These are phyloP conservation scores for Oikopleura dioica DNA, from an alignment of 23 tunicate genomes.

Conservation along the genomic window DNA sequence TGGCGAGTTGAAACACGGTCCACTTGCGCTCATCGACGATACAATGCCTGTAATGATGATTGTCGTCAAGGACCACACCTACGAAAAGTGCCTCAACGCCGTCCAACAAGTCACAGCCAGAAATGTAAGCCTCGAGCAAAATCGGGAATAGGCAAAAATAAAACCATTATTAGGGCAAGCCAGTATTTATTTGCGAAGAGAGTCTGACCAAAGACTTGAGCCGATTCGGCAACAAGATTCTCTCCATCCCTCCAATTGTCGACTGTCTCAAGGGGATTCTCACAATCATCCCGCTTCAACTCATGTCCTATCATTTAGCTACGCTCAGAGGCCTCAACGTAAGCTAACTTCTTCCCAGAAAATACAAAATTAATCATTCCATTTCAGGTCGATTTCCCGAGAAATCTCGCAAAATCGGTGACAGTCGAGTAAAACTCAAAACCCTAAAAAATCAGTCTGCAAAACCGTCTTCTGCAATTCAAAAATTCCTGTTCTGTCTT, in stretches of 20 bases:
- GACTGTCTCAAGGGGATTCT: constrained; percentile 87
- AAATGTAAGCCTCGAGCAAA: constrained; percentile 30
- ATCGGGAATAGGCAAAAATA: too few species aligned
- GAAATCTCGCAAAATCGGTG: constrained; percentile 88
- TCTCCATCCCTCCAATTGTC: constrained; percentile 58
- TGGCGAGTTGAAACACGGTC: constrained; percentile 96
- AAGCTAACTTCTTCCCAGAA: background rate
- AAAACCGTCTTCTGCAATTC: too few species aligned
- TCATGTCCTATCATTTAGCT: constrained; percentile 76
- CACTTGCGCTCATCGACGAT: constrained; percentile 77
- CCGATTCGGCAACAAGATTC: constrained; percentile 42
- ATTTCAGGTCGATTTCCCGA: constrained; percentile 79
- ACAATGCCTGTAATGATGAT: constrained; percentile 87
- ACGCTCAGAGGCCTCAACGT: constrained; percentile 81
- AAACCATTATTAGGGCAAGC: constrained; percentile 86
- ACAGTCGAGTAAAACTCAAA: constrained; percentile 36
- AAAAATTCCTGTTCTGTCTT: too few species aligned
- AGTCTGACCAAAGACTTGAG: constrained; percentile 37
- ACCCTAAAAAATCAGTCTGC: too few species aligned
- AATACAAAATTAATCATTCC: background rate
- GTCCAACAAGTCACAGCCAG: constrained; percentile 98
- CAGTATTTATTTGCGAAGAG: constrained; percentile 58
- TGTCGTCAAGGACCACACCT: constrained; percentile 64
- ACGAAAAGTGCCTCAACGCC: constrained; percentile 74
- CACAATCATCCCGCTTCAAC: constrained; percentile 86